Base-by-base conservation (phyloP, 2,888 invertebrate species). In the Drosophila infuscata region DNA sequence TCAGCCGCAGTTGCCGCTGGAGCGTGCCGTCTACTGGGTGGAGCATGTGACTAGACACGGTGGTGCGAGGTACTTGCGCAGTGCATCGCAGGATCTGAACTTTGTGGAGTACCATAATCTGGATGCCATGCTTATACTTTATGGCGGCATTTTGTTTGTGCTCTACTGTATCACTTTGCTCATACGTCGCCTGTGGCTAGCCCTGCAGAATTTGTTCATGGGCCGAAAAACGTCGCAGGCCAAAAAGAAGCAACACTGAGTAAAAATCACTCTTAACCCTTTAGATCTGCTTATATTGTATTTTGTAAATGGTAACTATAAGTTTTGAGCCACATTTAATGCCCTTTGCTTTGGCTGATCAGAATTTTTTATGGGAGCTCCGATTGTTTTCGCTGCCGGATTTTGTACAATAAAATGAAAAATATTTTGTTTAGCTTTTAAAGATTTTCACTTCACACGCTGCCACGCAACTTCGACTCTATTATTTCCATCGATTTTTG, bases 11-110 rank as follows among this genome's bases (percentile, higher is more conserved):
- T 53, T 83, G 32, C 93, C 93, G 0, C 60, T 92, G 60, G 91
- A 93, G 1, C 83, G 83, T 0, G 93, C 92, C 0, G 80, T 92
- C 8, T 93, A 89, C 75, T 93, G 93, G 93, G 87, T 92, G 2
- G 93, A 93, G 70, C 92, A 92, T 76, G 83, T 93, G 0, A 70
- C 81, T 1, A 67, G 91, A 7, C 92, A 93, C 58, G 89, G 91
- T 38, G 93, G 93, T 12, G 93, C 93, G 0, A 69, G 70, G 0
- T 92, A 93, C 59, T 57, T 93, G 56, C 88, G 89, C 53, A 92
- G 92, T 49, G 91, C 91, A 38, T 91, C 90, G 0, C 89, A 91
- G 66, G 91, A 93, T 30, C 77, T 93, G 8, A 84, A 68, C 54
- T 92, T 92, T 51, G 72, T 93, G 3, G 80, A 91, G 53, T 93